Percentiles rank a stretch among this genome's conserved stretches.
Evolutionary conservation across 2,797 vertebrate species (phyloP).

Genomic region (Aulostomus chinensis): DNA sequence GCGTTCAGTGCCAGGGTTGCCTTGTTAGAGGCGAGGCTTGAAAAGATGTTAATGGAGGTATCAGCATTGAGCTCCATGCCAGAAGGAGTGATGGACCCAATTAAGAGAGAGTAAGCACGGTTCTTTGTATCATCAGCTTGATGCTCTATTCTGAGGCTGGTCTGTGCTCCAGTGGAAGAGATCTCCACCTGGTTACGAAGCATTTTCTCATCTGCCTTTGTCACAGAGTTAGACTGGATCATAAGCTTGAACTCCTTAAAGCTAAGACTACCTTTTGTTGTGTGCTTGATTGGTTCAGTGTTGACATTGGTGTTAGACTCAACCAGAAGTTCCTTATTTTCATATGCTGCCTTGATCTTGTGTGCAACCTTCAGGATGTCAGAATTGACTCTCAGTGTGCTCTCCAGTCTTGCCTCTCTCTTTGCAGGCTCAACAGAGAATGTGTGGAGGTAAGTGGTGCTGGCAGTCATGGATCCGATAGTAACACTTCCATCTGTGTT

Average conservation of each 20-base stretch:
- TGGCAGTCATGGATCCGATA: slow-evolving; percentile 78
- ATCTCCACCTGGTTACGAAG: slow-evolving; percentile 83
- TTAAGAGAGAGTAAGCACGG: slow-evolving; percentile 80
- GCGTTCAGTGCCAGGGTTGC: slow-evolving; percentile 81
- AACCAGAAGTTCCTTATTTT: slow-evolving; percentile 72
- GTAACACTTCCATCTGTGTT: slow-evolving; percentile 80
- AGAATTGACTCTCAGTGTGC: slow-evolving; percentile 82
- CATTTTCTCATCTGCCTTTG: slow-evolving; percentile 75
- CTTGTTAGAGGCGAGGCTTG: slow-evolving; percentile 85
- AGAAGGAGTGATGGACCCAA: slow-evolving; percentile 82
- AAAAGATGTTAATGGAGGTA: slow-evolving; percentile 79
- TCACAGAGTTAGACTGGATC: slow-evolving; percentile 84
- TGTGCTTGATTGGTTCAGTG: slow-evolving; percentile 81
- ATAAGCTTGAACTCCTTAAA: slow-evolving; percentile 84
- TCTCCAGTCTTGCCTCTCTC: slow-evolving; percentile 77
- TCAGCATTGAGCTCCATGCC: slow-evolving; percentile 88
- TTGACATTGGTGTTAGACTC: slow-evolving; percentile 83
- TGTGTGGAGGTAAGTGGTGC: slow-evolving; percentile 74
- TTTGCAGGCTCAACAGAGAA: slow-evolving; percentile 73
- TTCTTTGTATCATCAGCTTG: slow-evolving; percentile 80
- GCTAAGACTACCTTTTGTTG: slow-evolving; percentile 76
- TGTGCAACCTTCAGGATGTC: slow-evolving; percentile 81
- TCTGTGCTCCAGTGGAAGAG: slow-evolving; percentile 74
- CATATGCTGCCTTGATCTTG: slow-evolving; percentile 79
- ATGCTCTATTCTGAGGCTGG: slow-evolving; percentile 83